Evolutionary conservation across 2,797 vertebrate species (phyloP).

Genomic region (Danio choprae): DNA sequence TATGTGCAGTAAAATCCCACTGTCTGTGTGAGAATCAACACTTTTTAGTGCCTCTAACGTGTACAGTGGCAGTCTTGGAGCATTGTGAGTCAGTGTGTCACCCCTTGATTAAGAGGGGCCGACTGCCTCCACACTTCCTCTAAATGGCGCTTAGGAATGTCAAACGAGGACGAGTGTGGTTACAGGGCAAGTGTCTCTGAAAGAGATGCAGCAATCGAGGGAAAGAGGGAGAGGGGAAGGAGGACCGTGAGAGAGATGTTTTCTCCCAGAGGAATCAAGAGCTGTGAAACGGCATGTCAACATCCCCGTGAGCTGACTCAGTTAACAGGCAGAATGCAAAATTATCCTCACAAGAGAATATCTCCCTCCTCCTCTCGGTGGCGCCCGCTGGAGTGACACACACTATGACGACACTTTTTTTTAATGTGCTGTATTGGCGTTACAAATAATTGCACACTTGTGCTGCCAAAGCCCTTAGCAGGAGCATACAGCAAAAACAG

Average conservation of each 20-base stretch:
- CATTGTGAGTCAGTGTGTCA: not conserved
- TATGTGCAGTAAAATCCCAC: not conserved
- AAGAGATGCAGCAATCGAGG: slow-evolving; percentile 25
- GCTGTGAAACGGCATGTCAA: slow-evolving; percentile 51
- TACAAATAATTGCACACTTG: slow-evolving; percentile 18
- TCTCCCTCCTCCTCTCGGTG: slow-evolving; percentile 13
- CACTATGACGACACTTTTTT: slow-evolving; percentile 19
- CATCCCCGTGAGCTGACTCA: slow-evolving; percentile 40
- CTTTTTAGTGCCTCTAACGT: not conserved
- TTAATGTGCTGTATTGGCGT: slow-evolving; percentile 17
- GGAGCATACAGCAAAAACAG: not conserved
- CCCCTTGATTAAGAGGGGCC: slow-evolving; percentile 42
- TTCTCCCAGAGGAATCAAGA: slow-evolving; percentile 46
- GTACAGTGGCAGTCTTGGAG: not conserved
- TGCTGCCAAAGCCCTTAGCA: not conserved
- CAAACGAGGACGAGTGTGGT: slow-evolving; percentile 72
- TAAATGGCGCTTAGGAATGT: slow-evolving; percentile 72
- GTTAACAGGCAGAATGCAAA: slow-evolving; percentile 37
- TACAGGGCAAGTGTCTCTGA: slow-evolving; percentile 62
- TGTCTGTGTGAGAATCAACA: not conserved
- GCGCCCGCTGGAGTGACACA: not conserved
- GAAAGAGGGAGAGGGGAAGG: slow-evolving; percentile 26
- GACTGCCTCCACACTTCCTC: slow-evolving; percentile 55
- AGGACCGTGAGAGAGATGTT: slow-evolving; percentile 22
- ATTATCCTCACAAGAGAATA: slow-evolving; percentile 33